phyloP scores from a whole-genome alignment of 2,797 vertebrate genomes.

The Erpetoichthys calabaricus region DNA sequence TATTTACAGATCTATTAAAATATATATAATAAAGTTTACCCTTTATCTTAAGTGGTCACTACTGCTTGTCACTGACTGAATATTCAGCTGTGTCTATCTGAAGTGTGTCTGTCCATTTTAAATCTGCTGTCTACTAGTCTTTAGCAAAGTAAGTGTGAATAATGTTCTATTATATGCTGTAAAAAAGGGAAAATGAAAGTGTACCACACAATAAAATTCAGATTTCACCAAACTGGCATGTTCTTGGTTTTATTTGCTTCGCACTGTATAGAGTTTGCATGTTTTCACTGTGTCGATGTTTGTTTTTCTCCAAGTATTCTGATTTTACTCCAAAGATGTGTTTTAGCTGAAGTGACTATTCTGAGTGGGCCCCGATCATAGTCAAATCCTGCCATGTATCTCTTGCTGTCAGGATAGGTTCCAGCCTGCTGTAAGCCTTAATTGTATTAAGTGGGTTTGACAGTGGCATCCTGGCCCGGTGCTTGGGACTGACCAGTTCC shows the following conservation, averaged over 20 bases:
- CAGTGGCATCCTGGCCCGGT: too few relatives aligned
- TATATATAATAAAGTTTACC: constrained; percentile 22
- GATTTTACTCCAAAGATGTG: too few relatives aligned
- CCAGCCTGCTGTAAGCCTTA: too few relatives aligned
- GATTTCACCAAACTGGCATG: constrained; percentile 58
- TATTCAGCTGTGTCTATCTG: constrained; percentile 69
- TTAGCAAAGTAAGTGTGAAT: constrained; percentile 81
- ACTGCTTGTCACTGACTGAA: constrained; percentile 56
- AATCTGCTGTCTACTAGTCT: constrained; percentile 81
- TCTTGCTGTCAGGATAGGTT: too few relatives aligned
- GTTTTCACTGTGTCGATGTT: too few relatives aligned
- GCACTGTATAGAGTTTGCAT: background rate
- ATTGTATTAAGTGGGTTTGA: too few relatives aligned
- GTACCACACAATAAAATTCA: constrained; percentile 75
- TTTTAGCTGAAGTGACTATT: too few relatives aligned
- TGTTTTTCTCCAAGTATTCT: too few relatives aligned
- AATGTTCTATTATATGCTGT: constrained; percentile 77
- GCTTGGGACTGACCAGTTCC: too few relatives aligned
- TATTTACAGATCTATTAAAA: constrained; percentile 20
- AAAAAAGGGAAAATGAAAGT: constrained; percentile 58
- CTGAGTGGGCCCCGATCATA: too few relatives aligned
- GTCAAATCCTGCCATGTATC: too few relatives aligned
- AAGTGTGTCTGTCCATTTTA: constrained; percentile 69
- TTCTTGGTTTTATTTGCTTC: background rate
- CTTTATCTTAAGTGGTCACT: constrained; percentile 46